Evolutionary conservation across 1,140 invertebrate genomes (phyloP).

Genomic region (Drosophila ercepeae): DNA sequence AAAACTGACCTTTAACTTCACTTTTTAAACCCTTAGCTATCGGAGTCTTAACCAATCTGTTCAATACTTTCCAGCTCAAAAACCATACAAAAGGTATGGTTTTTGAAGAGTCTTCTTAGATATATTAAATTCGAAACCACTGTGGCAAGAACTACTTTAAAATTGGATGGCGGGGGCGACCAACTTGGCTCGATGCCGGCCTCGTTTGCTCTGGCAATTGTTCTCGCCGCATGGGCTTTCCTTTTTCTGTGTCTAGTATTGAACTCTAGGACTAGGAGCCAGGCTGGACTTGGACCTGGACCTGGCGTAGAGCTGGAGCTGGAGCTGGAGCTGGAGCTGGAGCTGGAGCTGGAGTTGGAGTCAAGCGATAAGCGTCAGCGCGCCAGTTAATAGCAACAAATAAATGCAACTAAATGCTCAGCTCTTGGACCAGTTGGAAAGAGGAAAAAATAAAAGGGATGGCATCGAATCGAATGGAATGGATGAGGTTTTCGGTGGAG

Average conservation of each 20-base stretch:
- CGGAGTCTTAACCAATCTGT: too few species aligned
- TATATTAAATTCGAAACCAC: too few species aligned
- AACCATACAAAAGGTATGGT: too few species aligned
- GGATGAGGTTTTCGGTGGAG: conserved; percentile 7
- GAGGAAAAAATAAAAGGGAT: conserved; percentile 3
- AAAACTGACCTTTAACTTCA: too few species aligned
- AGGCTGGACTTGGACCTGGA: conserved; percentile 3
- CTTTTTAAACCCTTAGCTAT: too few species aligned
- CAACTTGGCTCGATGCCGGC: conserved; percentile 13
- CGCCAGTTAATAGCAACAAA: conserved; percentile 83
- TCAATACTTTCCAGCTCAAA: too few species aligned
- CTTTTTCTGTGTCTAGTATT: conserved; percentile 67
- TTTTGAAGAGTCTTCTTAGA: too few species aligned
- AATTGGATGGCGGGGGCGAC: conserved; percentile 39
- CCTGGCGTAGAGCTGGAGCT: too few species aligned
- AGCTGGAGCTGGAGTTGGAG: conserved; percentile 12
- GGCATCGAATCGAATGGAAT: background rate
- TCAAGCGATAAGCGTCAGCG: conserved; percentile 77
- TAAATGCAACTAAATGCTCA: conserved; percentile 83
- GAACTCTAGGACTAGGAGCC: conserved; percentile 33
- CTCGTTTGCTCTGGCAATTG: conserved; percentile 69
- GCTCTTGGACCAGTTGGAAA: conserved; percentile 8
- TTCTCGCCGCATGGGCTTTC: conserved; percentile 75
- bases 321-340: conserved; percentile 6
- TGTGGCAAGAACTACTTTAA: conserved; percentile 4